Evolutionary conservation across 2,797 vertebrate species (phyloP), one percentile per base, ranked within the genome.

Genomic region (Chaunax sp.): DNA sequence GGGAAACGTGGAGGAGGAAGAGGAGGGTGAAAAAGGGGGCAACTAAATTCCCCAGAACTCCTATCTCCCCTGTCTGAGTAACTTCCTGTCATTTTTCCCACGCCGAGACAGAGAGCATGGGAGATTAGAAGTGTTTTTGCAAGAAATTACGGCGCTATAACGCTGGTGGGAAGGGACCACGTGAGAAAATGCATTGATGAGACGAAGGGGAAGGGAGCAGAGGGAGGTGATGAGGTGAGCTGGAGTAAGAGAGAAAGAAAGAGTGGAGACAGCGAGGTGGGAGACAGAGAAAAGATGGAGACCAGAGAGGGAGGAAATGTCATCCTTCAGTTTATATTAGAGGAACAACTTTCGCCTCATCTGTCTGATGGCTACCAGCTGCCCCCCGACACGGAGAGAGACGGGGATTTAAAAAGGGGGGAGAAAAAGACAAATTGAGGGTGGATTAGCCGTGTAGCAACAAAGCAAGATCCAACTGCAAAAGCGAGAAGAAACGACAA

Each of bases 71-170:
- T 14, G 86, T 88, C 84, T 90, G 77, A 80, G 20, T 38, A 55
- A 85, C 87, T 89, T 91, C 87, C 88, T 90, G 88, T 83, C 82
- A 60, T 64, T 51, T 77, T 90, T 90, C 89, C 82, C 89, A 90
- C 79, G 82, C 64, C 47, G 2, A 69, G 16, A 74, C 56, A 62
- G 43, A 50, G 65, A 37, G 6, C 73, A 69, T 47, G 37, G 25
- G 63, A 78, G 78, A 84, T 86, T 80, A 85, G 41, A 67, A 47
- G 64, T 82, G 80, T 84, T 83, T 54, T 78, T 82, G 14, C 61
- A 83, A 85, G 71, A 81, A 84, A 68, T 76, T 50, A 69, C 44
- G 55, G 13, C 40, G 74, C 67, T 71, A 72, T 73, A 50, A 81
- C 62, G 78, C 47, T 19, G 14, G 16, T 38, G 30, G 56, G 20